These are phyloP conservation scores for Scolopax bukidnonensis DNA, from an alignment of 2,797 vertebrate genomes.

Conservation along the genomic window DNA sequence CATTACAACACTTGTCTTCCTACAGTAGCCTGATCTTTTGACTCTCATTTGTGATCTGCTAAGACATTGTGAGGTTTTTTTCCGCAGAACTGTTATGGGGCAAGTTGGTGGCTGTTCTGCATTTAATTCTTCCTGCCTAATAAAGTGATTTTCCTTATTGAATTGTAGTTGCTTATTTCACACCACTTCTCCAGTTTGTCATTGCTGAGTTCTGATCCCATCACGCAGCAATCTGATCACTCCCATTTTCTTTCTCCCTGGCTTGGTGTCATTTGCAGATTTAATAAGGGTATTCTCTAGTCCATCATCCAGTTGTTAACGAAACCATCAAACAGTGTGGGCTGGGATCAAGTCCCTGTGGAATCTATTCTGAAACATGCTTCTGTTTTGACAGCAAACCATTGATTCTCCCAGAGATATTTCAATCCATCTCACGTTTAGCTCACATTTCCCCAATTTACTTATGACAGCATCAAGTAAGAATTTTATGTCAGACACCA, in stretches of 20 bases:
- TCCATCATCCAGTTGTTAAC: conserved; percentile 30
- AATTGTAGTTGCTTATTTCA: not conserved
- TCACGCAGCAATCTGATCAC: not conserved
- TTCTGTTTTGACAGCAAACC: conserved; percentile 58
- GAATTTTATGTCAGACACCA: not conserved
- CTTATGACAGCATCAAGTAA: not conserved
- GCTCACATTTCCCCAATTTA: not conserved
- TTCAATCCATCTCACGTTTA: conserved; percentile 44
- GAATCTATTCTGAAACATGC: not conserved
- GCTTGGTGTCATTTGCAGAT: conserved; percentile 21
- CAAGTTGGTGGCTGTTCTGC: not conserved
- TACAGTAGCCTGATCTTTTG: not conserved
- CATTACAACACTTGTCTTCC: not conserved
- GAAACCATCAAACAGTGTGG: not conserved
- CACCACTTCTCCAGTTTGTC: not conserved
- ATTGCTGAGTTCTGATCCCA: not conserved
- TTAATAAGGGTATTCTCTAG: conserved; percentile 38
- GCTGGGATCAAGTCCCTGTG: not conserved
- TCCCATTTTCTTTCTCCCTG: not conserved
- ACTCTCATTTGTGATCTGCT: not conserved
- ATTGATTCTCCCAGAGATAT: conserved; percentile 42
- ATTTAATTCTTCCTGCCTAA: not conserved
- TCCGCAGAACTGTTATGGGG: not conserved
- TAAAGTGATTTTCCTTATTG: not conserved
- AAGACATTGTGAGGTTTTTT: not conserved